Conservation (phyloP, 2,888 invertebrate species). For the Parasteatoda lunata region DNA sequence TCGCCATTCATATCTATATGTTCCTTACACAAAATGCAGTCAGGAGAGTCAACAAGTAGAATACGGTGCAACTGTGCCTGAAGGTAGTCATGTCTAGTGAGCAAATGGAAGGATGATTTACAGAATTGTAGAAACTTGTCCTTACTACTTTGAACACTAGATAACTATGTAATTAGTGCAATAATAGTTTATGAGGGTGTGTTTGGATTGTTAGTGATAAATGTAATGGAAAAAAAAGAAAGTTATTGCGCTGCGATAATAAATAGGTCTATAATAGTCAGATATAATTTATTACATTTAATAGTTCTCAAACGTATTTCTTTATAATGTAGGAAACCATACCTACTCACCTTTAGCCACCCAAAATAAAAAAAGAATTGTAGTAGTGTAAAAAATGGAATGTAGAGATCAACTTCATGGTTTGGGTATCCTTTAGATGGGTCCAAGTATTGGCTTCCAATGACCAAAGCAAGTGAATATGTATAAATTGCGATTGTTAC, state of each 20-base stretch:
- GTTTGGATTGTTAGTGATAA: too few relatives aligned
- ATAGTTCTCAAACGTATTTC: not conserved
- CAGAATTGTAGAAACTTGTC: too few relatives aligned
- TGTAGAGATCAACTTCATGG: conserved; percentile 73
- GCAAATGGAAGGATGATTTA: too few relatives aligned
- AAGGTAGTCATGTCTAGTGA: too few relatives aligned
- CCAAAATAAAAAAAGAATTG: conserved; percentile 96
- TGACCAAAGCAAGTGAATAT: conserved; percentile 73
- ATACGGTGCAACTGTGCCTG: too few relatives aligned
- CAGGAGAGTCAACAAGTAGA: too few relatives aligned
- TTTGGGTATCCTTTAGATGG: conserved; percentile 62
- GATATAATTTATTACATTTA: not conserved
- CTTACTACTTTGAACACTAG: too few relatives aligned
- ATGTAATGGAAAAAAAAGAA: too few relatives aligned
- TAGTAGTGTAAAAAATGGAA: conserved; percentile 76
- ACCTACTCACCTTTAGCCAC: conserved; percentile 82
- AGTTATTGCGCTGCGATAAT: too few relatives aligned
- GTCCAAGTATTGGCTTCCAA: conserved; percentile 73
- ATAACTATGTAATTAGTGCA: too few relatives aligned
- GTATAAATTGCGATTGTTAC: conserved; percentile 74
- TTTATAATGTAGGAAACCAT: not conserved
- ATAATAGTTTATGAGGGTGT: too few relatives aligned
- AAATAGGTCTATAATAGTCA: not conserved
- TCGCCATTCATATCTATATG: not conserved
- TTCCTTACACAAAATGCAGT: too few relatives aligned